phyloP scores from a whole-genome alignment of 2,888 invertebrate genomes.

The Diarsia mendica region DNA sequence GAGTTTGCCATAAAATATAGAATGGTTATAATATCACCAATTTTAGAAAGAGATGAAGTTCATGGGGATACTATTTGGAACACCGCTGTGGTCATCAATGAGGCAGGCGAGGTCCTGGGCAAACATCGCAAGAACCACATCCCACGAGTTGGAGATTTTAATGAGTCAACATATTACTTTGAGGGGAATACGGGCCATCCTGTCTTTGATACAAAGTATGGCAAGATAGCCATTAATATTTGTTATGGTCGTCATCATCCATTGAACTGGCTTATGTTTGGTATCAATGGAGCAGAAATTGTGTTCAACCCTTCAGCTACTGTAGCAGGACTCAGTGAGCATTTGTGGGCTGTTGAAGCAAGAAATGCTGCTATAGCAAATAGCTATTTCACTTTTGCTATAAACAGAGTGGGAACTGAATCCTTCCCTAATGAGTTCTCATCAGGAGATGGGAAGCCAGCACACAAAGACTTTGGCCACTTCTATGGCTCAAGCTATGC shows the following conservation, averaged over 20 bases:
- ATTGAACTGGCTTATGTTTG: constrained; percentile 99
- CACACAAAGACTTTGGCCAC: constrained; percentile 97
- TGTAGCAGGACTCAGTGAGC: constrained; percentile 95
- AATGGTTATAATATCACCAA: constrained; percentile 98
- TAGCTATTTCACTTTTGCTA: constrained; percentile 97
- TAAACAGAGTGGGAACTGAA: constrained; percentile 98
- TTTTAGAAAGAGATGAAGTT: constrained; percentile 96
- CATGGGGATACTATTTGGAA: constrained; percentile 98
- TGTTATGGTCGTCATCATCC: constrained; percentile 99
- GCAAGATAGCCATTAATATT: constrained; percentile 98
- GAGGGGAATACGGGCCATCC: constrained; percentile 99
- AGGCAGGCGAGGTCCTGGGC: constrained; percentile 96
- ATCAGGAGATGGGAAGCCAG: constrained; percentile 92
- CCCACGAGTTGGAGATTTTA: constrained; percentile 99
- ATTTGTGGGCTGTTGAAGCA: constrained; percentile 98
- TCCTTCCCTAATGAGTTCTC: constrained; percentile 91
- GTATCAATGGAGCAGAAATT: constrained; percentile 99
- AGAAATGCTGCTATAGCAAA: constrained; percentile 99
- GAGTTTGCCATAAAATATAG: constrained; percentile 94
- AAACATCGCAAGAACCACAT: constrained; percentile 99
- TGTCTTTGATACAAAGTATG: constrained; percentile 96
- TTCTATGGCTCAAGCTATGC: constrained; percentile 99
- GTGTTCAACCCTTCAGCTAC: constrained; percentile 99
- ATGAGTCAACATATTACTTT: constrained; percentile 99
- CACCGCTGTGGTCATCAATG: constrained; percentile 97